Evolutionary conservation across 2,113 vertebrate species (phyloP), one percentile per base, ranked within the genome.

Genomic region (Bufo gargarizans): DNA sequence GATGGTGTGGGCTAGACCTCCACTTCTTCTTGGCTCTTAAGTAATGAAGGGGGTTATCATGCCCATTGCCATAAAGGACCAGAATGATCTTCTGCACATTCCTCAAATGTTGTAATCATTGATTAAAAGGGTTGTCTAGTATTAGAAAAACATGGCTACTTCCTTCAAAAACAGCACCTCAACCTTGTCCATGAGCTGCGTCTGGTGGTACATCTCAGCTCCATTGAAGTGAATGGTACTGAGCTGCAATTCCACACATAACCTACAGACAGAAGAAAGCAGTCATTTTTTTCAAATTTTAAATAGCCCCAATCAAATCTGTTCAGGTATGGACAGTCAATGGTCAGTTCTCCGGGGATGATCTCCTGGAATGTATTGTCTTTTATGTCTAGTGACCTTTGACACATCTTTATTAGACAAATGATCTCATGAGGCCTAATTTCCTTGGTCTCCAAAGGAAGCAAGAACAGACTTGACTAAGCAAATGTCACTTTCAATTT

Each of bases 401-500:
- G 47, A 50, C 72, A 47, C 33, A 6, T 76, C 12, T 50, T 3
- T 19, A 76, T 76, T 50, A 50, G 72, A 76, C 72, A 76, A 76
- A 76, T 76, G 72, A 76, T 76, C 72, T 76, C 47, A 50, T 50
- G 47, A 50, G 78, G 3, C 22, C 17, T 43, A 81, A 58, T 81
- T 45, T 81, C 56, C 33, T 81, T 45, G 22, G n/a, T 58, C 16
- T 4, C 55, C 55, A 81, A 81, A 81, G 78, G 58, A 81, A 81
- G 50, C 11, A 20, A 55, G 20, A 53, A 20, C n/a, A 58, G 77
- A 58, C 77, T 80, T 56, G 49, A 79, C 53, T 79, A 22, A 80
- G 77, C 53, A 58, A 45, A 81, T 81, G 78, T 43, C 78, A 45
- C 22, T 56, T 59, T 81, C 53, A 81, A 76, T 50, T 76, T 3